Evolutionary conservation across 92 coral and sea anemone species (phyloP).

Genomic region (Anthopleura xanthogrammica): DNA sequence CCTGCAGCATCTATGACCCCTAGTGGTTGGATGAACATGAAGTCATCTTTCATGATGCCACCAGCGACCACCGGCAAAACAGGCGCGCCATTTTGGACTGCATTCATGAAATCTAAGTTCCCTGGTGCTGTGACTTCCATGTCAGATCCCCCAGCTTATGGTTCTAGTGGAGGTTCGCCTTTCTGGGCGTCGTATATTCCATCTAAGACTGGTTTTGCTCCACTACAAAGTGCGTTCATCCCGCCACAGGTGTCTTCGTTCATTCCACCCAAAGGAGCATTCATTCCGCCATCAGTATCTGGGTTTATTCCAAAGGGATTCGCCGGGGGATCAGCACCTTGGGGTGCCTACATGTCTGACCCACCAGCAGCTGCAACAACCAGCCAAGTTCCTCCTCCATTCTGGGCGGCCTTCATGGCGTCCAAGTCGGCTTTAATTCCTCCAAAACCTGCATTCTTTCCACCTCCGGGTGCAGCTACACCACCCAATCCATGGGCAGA

Average conservation of each 20-base stretch:
- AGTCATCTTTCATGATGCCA: conserved; percentile 8
- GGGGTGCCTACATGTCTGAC: neutral
- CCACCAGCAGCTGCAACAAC: neutral
- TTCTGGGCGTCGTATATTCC: conserved; percentile 16
- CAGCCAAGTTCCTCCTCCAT: neutral
- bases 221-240: neutral
- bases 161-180: neutral
- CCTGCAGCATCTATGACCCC: conserved; percentile 22
- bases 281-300: neutral
- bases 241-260: neutral
- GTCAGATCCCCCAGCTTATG: conserved; percentile 24
- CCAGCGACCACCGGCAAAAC: neutral
- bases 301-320: conserved; percentile 6
- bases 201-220: neutral
- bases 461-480: neutral
- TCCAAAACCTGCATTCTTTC: conserved; percentile 19
- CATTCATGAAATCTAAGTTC: neutral
- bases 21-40: conserved; percentile 12
- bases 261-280: conserved; percentile 2
- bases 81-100: neutral
- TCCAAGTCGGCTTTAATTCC: conserved; percentile 12
- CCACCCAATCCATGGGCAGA: neutral
- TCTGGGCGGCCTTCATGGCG: conserved; percentile 25
- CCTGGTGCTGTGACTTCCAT: neutral
- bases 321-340: neutral